Base-by-base conservation (phyloP, 2,888 invertebrate species). In the Auanema freiburgensis region DNA sequence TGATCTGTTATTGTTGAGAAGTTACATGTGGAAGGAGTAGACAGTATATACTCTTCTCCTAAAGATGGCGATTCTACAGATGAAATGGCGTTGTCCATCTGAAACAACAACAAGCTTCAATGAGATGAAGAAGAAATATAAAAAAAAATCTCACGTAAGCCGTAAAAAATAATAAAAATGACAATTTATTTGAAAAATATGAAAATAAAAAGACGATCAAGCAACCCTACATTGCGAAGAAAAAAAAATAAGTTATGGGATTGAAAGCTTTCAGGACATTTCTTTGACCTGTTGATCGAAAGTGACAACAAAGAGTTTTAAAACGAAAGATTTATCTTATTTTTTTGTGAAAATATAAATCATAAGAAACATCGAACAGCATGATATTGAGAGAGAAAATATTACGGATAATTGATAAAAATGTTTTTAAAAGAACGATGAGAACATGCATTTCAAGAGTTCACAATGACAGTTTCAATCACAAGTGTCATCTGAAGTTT, bases 1-100 rank as follows among this genome's bases (percentile, higher is more conserved):
- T 72, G 72, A 18, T 72, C 68, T 14, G 70, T 70, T 51, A 72
- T 72, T 43, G 66, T 63, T 12, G 70, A 70, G 55, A 72, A 72
- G 54, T 70, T 72, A 61, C 72, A 72, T 24, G 70, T 42, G 65
- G 33, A 33, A 53, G 65, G 59, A 14, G 61, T 57, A 18, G 62
- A 55, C 23, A 59, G 52, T 18, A 69, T 57, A 23, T 69, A 56
- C 41, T 69, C 65, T 33, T 72, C 72, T 16, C 65, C 62, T 58
- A 67, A 67, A 2, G 72, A 67, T 11, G 69, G 65, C 11, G 69
- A 67, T 58, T 69, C 72, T 55, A 72, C n/a, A n/a, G 63, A 33
- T 3, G 33, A 16, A 3, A 44, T n/a, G 6, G 55, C 6, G 23
- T 63, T 55, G n/a, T 40, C 53, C 63, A 58, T 59, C 40, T 46